Conservation (phyloP, 2,888 invertebrate species). For the Drosophila sordidula region DNA sequence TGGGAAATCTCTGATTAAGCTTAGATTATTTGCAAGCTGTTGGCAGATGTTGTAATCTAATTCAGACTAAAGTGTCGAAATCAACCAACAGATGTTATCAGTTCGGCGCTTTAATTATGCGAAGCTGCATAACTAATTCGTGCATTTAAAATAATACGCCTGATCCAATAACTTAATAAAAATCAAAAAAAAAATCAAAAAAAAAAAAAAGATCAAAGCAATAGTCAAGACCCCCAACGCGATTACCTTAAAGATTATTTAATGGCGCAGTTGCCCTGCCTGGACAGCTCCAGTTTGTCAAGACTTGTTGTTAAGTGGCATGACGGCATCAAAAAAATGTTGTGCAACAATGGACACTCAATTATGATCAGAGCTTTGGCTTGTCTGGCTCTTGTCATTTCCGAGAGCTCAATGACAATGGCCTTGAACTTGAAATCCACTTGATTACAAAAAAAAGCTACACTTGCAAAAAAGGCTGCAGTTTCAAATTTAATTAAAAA, state of each 20-base stretch:
- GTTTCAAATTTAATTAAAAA: too few relatives aligned
- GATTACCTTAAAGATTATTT: constrained; percentile 15
- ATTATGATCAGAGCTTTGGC: constrained; percentile 44
- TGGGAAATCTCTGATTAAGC: constrained; percentile 19
- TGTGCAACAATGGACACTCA: constrained; percentile 69
- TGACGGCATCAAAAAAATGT: constrained; percentile 60
- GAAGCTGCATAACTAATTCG: constrained; percentile 26
- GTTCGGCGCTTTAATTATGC: neutral
- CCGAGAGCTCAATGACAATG: constrained; percentile 62
- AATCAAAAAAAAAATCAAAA: neutral
- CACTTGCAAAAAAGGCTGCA: constrained; percentile 21
- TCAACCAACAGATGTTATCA: constrained; percentile 11
- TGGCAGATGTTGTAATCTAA: constrained; percentile 19
- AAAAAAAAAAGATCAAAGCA: constrained; percentile 17
- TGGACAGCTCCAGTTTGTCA: constrained; percentile 54
- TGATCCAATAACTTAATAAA: constrained; percentile 28
- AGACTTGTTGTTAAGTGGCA: constrained; percentile 66
- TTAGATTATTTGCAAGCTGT: constrained; percentile 20
- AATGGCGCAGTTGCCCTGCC: constrained; percentile 34
- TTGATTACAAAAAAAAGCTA: constrained; percentile 29
- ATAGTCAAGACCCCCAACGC: constrained; percentile 13
- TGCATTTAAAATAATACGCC: neutral
- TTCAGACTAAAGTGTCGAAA: constrained; percentile 3
- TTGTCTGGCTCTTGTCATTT: constrained; percentile 65
- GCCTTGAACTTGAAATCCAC: constrained; percentile 68